Evolutionary conservation across 1,140 invertebrate species (phyloP).

Genomic region (Cherax quadricarinatus): DNA sequence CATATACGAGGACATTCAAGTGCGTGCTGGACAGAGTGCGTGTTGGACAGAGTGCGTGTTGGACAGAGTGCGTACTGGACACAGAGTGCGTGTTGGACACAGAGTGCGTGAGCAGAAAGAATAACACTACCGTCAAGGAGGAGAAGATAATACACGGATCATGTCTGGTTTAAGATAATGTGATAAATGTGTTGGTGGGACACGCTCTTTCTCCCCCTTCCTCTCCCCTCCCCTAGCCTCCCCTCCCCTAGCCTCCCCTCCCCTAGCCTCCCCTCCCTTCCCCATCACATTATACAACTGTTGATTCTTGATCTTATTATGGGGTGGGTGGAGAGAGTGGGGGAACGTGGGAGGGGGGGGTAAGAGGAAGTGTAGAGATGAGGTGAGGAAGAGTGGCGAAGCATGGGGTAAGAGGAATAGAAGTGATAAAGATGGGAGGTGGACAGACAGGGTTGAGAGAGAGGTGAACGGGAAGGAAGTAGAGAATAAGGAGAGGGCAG

Average conservation of each 20-base stretch:
- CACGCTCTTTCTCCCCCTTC: neutral
- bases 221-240: too few relatives aligned
- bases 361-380: too few relatives aligned
- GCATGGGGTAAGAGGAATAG: neutral
- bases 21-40: too few relatives aligned
- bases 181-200: neutral
- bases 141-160: constrained; percentile 1
- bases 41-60: too few relatives aligned
- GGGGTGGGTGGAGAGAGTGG: neutral
- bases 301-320: constrained; percentile 14
- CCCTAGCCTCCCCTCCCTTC: too few relatives aligned
- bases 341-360: neutral
- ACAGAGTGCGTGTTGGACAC: too few relatives aligned
- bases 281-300: constrained; percentile 4
- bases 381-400: neutral
- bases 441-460: neutral
- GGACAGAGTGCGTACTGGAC: too few relatives aligned
- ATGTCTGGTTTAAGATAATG: constrained; percentile 14
- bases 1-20: too few relatives aligned
- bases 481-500: neutral
- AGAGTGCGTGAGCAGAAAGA: too few relatives aligned
- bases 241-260: too few relatives aligned
- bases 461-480: neutral
- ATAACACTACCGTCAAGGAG: too few relatives aligned
- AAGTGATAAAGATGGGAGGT: neutral